Evolutionary conservation across 2,113 vertebrate species (phyloP), one percentile per base, ranked within the genome.

Genomic region (Podarcis cretensis): DNA sequence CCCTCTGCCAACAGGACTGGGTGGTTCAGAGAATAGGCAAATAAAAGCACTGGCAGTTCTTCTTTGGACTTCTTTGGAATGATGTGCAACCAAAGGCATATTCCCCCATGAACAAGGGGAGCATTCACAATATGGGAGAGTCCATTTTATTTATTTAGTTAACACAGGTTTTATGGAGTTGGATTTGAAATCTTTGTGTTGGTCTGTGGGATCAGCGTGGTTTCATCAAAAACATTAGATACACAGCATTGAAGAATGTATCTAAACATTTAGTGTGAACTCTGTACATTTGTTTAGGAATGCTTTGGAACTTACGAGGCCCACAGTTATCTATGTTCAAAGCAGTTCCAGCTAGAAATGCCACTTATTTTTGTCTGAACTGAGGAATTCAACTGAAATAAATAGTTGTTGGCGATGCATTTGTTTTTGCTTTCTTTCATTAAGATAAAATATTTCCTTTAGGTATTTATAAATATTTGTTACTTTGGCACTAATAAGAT

Each of bases 11-110:
- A 94, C 99, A 99, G 96, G 99, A 99, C 97, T 99, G 99, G 99
- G 99, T 99, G 88, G 99, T 99, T 85, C 99, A 99, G 92, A 98
- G 99, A 97, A 99, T 99, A 88, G 99, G 99, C 94, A 99, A 99
- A 96, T 99, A 97, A 98, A 88, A 89, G 0, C 5, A 30, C 81
- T 27, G 8, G 48, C 63, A 81, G 74, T 30, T 75, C 81, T 66
- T 35, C 30, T 80, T 86, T 16, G 48, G 84, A 78, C 48, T 73
- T 81, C 65, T n/a, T 81, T 43, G 14, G 83, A 92, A 74, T 68
- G 89, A 83, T 90, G 85, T 83, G n/a, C 74, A 32, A 80, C n/a
- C 77, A 79, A 6, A 30, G 71, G 82, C 68, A 73, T 80, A 0
- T 87, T 73, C 65, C 84, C 25, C 0, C 59, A 66, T n/a, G 40